Base-by-base conservation (phyloP, 2,113 vertebrate genomes). In the Actinemys pallida region DNA sequence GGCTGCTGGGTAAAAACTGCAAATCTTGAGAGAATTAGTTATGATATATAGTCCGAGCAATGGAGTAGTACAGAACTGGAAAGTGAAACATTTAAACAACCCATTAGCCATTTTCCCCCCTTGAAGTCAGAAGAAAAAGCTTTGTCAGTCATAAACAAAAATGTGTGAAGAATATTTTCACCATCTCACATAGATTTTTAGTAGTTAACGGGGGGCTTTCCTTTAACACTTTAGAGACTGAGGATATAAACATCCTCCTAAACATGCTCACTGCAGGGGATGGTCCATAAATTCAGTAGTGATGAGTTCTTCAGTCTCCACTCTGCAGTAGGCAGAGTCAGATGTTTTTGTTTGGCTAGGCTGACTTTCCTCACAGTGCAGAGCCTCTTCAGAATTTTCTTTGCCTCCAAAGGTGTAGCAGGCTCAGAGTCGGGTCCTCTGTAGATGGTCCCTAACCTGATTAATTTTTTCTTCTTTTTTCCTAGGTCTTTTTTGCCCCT, bases 1-100 rank as follows among this genome's bases (percentile, higher is more conserved):
- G 89, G 62, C 81, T 92, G 20, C 78, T 86, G 82, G 50, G 8
- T 92, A 89, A 92, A 92, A 95, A 62, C 89, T 96, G 88, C 87
- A 94, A 93, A 93, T 93, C 86, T 78, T 93, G 78, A 86, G 94
- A 94, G 75, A 93, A 91, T 92, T 88, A 90, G 87, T 92, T 94
- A 65, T 62, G 75, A 88, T 76, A 83, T 93, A 86, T 76, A 81
- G 65, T 83, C 35, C 6, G 92, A 81, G 72, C 49, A 95, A 90
- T n/a, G 90, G 42, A 80, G 62, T n/a, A 47, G 76, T 94, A 42
- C 49, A 86, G 76, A 81, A 81, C 59, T 87, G 93, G 83, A 92
- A 92, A 89, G 39, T 31, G 80, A 94, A 94, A 42, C n/a, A 47
- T 90, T 89, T 92, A 87, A 93, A 56, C 65, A 83, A 85, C 83